phyloP scores from a whole-genome alignment of 2,113 vertebrate genomes.

The Ciconia boyciana region DNA sequence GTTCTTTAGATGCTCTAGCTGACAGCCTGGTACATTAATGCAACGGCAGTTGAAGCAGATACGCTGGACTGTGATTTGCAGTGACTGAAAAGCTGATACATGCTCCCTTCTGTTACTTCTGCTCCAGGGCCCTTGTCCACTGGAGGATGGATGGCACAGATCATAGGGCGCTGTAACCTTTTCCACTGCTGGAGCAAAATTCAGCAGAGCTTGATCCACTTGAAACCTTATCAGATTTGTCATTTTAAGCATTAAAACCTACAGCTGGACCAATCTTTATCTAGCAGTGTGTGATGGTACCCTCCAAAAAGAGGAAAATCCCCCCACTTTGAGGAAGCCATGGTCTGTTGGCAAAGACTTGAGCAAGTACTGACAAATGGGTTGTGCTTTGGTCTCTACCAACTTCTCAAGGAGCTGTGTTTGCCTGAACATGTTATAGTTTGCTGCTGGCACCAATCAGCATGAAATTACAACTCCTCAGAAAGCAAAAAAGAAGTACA shows the following conservation, averaged over 20 bases:
- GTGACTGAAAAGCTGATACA: neutral
- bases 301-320: neutral
- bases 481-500: neutral
- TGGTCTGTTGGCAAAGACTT: neutral
- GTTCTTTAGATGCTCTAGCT: neutral
- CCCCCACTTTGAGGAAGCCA: neutral
- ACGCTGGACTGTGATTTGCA: neutral
- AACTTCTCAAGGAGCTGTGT: neutral
- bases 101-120: neutral
- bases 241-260: neutral
- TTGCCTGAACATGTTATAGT: neutral
- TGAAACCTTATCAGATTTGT: neutral
- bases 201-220: neutral
- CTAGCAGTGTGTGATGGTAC: neutral
- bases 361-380: neutral
- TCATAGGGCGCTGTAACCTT: neutral
- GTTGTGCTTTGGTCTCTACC: neutral
- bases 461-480: neutral
- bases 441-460: neutral
- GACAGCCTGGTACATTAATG: neutral
- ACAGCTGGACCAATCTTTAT: neutral
- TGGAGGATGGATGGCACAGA: neutral
- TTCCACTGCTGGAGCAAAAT: neutral
- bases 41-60: neutral
- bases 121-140: neutral